phyloP scores from a whole-genome alignment of 2,888 invertebrate genomes.

The Sthenelais limicola region DNA sequence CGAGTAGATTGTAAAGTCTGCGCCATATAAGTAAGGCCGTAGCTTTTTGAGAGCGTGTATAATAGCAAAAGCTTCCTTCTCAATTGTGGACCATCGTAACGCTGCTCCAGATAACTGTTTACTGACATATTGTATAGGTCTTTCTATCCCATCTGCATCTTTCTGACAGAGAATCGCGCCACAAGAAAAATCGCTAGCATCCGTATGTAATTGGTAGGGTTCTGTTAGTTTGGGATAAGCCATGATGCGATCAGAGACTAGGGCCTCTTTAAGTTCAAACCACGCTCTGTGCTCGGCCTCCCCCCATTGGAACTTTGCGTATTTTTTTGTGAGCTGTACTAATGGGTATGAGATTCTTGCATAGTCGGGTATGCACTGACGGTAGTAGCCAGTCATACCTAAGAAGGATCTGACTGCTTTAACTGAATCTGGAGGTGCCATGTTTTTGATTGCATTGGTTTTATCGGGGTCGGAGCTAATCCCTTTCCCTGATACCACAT shows the following conservation, averaged over 20 bases:
- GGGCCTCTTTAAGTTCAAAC: constrained; percentile 10
- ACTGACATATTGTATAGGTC: constrained; percentile 37
- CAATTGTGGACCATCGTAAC: constrained; percentile 17
- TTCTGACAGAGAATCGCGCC: constrained; percentile 34
- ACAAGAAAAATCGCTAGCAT: not conserved
- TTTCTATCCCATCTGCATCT: constrained; percentile 10
- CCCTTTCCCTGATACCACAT: constrained; percentile 45
- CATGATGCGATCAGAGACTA: constrained; percentile 8
- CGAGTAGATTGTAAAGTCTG: constrained; percentile 24
- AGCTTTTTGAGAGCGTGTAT: constrained; percentile 32
- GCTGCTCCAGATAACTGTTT: constrained; percentile 27
- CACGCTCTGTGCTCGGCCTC: constrained; percentile 16
- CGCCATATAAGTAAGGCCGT: constrained; percentile 42
- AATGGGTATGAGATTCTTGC: constrained; percentile 35
- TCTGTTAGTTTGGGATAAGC: constrained; percentile 17
- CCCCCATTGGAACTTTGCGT: constrained; percentile 25
- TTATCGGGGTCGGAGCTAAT: constrained; percentile 48
- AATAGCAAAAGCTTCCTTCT: constrained; percentile 37
- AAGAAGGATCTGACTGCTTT: constrained; percentile 37
- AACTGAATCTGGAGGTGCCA: constrained; percentile 12
- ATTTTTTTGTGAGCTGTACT: constrained; percentile 18
- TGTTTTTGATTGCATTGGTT: constrained; percentile 28
- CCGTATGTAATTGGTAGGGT: constrained; percentile 34
- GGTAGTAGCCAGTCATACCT: constrained; percentile 45
- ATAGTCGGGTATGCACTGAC: constrained; percentile 34